phyloP scores from a whole-genome alignment of 2,888 invertebrate genomes.

The Phengaris alcon region DNA sequence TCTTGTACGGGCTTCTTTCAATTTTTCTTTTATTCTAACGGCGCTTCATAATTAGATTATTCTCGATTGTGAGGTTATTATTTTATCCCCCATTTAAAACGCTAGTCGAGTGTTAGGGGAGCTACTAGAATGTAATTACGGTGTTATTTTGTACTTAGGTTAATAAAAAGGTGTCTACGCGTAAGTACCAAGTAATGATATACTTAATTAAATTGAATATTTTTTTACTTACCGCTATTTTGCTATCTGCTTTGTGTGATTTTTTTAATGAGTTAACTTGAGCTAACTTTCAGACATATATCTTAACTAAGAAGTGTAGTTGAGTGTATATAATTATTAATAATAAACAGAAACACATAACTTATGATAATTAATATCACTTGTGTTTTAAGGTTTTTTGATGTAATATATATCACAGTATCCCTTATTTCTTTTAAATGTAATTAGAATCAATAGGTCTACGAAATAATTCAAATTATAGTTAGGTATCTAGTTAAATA shows the following conservation, averaged over 20 bases:
- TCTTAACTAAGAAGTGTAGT: too few relatives aligned
- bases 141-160: conserved; percentile 17
- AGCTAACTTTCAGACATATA: too few relatives aligned
- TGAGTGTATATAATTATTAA: too few relatives aligned
- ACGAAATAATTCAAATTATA: background rate
- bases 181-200: conserved; percentile 30
- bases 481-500: background rate
- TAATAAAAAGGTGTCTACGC: conserved; percentile 29
- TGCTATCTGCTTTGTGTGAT: background rate
- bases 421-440: background rate
- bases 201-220: conserved; percentile 14
- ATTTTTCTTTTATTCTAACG: conserved; percentile 14
- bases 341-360: too few relatives aligned
- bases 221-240: conserved; percentile 2
- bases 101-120: conserved; percentile 17
- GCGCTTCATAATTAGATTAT: conserved; percentile 17
- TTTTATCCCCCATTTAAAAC: conserved; percentile 40
- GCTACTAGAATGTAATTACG: background rate
- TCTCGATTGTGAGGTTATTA: conserved; percentile 30
- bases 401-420: too few relatives aligned
- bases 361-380: too few relatives aligned
- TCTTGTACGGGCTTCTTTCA: conserved; percentile 48
- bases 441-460: background rate
- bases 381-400: too few relatives aligned
- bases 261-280: background rate